phyloP scores from a whole-genome alignment of 2,888 invertebrate genomes.

The Perithous albicinctus region DNA sequence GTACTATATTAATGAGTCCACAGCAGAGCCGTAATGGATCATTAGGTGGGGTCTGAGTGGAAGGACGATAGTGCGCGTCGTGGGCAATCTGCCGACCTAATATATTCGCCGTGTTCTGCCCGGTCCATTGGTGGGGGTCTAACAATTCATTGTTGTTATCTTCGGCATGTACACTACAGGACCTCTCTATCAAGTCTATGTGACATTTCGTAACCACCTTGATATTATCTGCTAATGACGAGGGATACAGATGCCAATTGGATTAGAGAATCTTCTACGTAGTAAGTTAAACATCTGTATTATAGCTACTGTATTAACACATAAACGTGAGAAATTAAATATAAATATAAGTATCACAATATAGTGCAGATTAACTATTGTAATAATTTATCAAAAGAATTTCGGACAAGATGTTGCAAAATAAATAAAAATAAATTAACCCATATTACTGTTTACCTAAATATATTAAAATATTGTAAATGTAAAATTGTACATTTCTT shows the following conservation, averaged over 20 bases:
- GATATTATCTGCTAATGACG: slow-evolving; percentile 27
- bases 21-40: slow-evolving; percentile 62
- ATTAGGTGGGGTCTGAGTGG: slow-evolving; percentile 48
- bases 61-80: slow-evolving; percentile 63
- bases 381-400: no score
- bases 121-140: slow-evolving; percentile 64
- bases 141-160: slow-evolving; percentile 73
- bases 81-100: slow-evolving; percentile 40
- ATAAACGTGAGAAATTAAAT: neutral
- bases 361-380: no score
- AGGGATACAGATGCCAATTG: neutral
- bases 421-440: no score
- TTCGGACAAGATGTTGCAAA: no score
- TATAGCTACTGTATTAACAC: neutral
- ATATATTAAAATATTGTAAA: no score
- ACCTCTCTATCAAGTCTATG: slow-evolving; percentile 51
- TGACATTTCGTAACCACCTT: slow-evolving; percentile 29
- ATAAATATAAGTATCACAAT: neutral
- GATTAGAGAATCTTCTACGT: neutral
- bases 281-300: neutral
- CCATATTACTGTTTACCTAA: no score
- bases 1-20: slow-evolving; percentile 32
- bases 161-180: slow-evolving; percentile 37
- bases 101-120: slow-evolving; percentile 31
- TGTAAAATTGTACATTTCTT: no score